phyloP scores from a whole-genome alignment of 2,113 vertebrate species.

The Choloepus hoffmanni region DNA sequence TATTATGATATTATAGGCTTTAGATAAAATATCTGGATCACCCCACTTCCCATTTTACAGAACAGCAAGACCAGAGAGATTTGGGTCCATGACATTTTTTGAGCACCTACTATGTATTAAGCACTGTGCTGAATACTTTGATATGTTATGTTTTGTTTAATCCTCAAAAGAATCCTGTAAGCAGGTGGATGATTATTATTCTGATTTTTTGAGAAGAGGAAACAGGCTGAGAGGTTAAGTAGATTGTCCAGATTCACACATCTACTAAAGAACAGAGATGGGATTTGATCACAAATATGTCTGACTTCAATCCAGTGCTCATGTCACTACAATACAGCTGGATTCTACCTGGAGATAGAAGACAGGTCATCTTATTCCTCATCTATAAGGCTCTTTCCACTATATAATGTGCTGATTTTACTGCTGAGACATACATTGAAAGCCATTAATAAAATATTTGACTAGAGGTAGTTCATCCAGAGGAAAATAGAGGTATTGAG shows the following conservation, averaged over 20 bases:
- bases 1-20: not conserved
- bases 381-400: not conserved
- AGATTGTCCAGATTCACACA: not conserved
- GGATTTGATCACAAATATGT: not conserved
- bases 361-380: not conserved
- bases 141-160: not conserved
- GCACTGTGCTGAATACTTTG: not conserved
- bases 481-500: not conserved
- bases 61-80: not conserved
- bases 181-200: not conserved
- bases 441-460: not conserved
- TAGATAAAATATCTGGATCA: not conserved
- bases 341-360: not conserved
- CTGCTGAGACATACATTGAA: not conserved
- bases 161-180: not conserved
- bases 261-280: not conserved
- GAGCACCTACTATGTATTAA: not conserved
- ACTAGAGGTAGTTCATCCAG: not conserved
- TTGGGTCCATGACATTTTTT: not conserved
- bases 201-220: not conserved
- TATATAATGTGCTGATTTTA: not conserved
- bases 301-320: not conserved
- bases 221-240: not conserved
- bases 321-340: not conserved
- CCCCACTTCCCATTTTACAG: not conserved